Evolutionary conservation across 2,113 vertebrate species (phyloP).

Genomic region (Macaca fascicularis): T2T-MFA8v1.1 NC_088394.1:44627501-44628000

Average conservation of each 20-base stretch:
- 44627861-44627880: background rate
- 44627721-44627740: background rate
- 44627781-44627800: background rate
- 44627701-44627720: background rate
- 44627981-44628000: background rate
- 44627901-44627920: background rate
- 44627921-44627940: background rate
- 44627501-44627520: background rate
- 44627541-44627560: background rate
- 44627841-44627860: background rate
- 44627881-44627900: background rate
- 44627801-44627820: background rate
- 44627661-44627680: background rate
- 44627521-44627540: background rate
- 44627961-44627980: background rate
- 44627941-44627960: background rate
- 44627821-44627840: background rate
- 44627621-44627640: background rate
- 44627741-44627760: background rate
- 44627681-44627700: background rate
- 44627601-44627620: background rate
- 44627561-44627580: background rate
- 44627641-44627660: background rate
- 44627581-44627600: background rate
- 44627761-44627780: background rate